Evolutionary conservation across 1,140 invertebrate genomes (phyloP).

Genomic region (Drosophila pruinosa): DNA sequence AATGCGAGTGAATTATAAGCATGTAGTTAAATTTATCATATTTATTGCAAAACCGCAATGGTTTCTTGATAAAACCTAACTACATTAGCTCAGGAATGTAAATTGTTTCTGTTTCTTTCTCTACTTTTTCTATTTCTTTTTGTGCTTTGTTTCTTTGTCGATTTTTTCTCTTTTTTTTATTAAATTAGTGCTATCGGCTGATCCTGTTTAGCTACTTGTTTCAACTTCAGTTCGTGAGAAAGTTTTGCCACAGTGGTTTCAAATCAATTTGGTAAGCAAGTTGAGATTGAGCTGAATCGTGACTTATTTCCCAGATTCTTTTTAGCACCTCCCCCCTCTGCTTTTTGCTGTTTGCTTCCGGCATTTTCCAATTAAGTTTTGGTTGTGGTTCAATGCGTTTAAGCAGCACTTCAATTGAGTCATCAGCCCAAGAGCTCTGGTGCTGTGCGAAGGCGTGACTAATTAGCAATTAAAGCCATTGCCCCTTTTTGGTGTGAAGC

Average conservation of each 20-base stretch:
- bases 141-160: background rate
- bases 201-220: background rate
- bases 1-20: background rate
- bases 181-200: background rate
- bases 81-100: background rate
- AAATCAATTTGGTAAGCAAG: constrained; percentile 8
- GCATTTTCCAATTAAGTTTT: constrained; percentile 55
- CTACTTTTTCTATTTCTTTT: background rate
- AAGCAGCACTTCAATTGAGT: constrained; percentile 48
- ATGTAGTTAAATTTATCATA: background rate
- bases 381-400: constrained; percentile 42
- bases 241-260: background rate
- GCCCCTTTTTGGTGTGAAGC: constrained; percentile 52
- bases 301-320: constrained; percentile 12
- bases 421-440: constrained; percentile 9
- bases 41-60: background rate
- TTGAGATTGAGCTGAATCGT: background rate
- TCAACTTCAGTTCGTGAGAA: background rate
- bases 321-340: background rate
- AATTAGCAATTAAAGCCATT: constrained; percentile 66
- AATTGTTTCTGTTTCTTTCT: background rate
- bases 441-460: constrained; percentile 57
- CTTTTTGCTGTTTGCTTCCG: constrained; percentile 36
- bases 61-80: background rate
- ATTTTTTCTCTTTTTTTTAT: background rate